phyloP scores from a whole-genome alignment of 2,113 vertebrate genomes.

The Dromaius novaehollandiae region DNA sequence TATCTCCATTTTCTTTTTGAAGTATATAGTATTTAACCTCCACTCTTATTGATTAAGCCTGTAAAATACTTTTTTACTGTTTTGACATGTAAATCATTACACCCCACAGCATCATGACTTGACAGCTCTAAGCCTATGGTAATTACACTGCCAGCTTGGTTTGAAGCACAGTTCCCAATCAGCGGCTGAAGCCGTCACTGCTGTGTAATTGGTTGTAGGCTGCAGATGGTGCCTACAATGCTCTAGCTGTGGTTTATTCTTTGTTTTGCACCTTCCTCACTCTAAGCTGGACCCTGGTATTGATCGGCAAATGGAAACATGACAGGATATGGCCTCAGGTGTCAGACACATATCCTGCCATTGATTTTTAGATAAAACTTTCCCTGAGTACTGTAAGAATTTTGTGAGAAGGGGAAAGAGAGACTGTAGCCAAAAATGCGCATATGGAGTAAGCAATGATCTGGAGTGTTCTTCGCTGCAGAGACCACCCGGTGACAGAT shows the following conservation, averaged over 20 bases:
- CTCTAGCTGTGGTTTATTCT: not conserved
- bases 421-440: not conserved
- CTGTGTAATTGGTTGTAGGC: not conserved
- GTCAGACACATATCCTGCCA: not conserved
- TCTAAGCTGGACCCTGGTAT: not conserved
- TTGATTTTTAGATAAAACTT: slow-evolving; percentile 24
- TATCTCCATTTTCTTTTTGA: not conserved
- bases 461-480: not conserved
- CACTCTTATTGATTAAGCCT: not conserved
- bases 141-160: not conserved
- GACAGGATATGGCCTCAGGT: not conserved
- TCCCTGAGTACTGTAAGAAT: not conserved
- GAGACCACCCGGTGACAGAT: not conserved
- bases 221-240: not conserved
- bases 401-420: not conserved
- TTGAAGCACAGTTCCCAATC: not conserved
- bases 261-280: not conserved
- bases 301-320: slow-evolving; percentile 23
- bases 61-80: not conserved
- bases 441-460: not conserved
- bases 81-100: not conserved
- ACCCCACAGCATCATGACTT: not conserved
- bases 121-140: not conserved
- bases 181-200: not conserved
- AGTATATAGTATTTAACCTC: not conserved